Conservation (phyloP, 2,797 vertebrate species). For the Anguilla pacifica region DNA sequence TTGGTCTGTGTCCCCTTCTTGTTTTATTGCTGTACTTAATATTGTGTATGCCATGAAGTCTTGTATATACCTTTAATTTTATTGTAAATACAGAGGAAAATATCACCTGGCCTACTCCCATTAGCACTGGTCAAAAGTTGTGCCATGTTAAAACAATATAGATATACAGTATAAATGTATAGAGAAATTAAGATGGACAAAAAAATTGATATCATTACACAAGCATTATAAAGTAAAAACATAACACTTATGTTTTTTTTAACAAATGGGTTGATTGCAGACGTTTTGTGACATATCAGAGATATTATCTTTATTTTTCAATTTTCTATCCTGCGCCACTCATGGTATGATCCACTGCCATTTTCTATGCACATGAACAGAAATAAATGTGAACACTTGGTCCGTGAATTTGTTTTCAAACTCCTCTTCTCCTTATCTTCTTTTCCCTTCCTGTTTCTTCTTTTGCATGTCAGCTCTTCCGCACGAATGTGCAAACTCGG, state of each 20-base stretch:
- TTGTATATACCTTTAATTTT: slow-evolving; percentile 92
- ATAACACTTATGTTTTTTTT: slow-evolving; percentile 77
- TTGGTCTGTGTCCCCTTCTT: slow-evolving; percentile 79
- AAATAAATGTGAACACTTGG: slow-evolving; percentile 83
- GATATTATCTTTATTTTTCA: slow-evolving; percentile 65
- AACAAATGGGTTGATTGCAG: slow-evolving; percentile 66
- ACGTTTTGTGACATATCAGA: slow-evolving; percentile 61
- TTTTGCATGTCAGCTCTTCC: neutral
- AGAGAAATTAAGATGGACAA: slow-evolving; percentile 55
- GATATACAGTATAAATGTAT: slow-evolving; percentile 68
- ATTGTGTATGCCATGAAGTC: slow-evolving; percentile 89
- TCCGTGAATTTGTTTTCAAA: slow-evolving; percentile 67
- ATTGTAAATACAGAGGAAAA: slow-evolving; percentile 91
- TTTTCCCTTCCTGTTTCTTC: neutral
- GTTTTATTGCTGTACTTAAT: slow-evolving; percentile 84
- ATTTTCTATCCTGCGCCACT: slow-evolving; percentile 75
- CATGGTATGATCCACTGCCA: slow-evolving; percentile 80
- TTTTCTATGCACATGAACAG: slow-evolving; percentile 82
- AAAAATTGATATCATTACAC: slow-evolving; percentile 62
- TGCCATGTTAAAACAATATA: slow-evolving; percentile 82
- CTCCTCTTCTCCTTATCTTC: slow-evolving; percentile 52
- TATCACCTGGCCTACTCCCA: slow-evolving; percentile 84
- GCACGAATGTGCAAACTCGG: neutral
- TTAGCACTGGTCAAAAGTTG: slow-evolving; percentile 87
- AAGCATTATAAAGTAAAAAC: slow-evolving; percentile 70